These are phyloP conservation scores for Rhinophrynus dorsalis DNA, from an alignment of 2,797 vertebrate species.

Conservation along the genomic window DNA sequence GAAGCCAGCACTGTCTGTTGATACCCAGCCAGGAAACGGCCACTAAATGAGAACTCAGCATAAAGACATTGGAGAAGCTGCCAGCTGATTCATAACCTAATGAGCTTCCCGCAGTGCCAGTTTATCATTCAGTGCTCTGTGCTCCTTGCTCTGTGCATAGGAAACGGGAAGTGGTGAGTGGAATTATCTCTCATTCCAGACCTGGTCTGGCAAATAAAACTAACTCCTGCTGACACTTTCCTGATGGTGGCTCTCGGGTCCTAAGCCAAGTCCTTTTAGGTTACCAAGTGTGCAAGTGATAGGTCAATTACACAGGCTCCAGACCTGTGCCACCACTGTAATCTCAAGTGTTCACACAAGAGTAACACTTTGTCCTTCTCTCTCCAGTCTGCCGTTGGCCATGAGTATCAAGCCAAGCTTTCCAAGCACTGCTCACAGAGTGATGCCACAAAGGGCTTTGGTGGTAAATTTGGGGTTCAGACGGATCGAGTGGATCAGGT, in stretches of 20 bases:
- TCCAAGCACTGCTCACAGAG: slow-evolving; percentile 94
- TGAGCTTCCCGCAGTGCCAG: not conserved
- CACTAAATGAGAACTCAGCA: not conserved
- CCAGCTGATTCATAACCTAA: slow-evolving; percentile 2
- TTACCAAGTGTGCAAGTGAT: not conserved
- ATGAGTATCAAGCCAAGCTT: slow-evolving; percentile 89
- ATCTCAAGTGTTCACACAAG: too few species aligned
- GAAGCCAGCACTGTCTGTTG: not conserved
- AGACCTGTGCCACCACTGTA: too few species aligned
- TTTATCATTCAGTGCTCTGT: not conserved
- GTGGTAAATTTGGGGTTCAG: slow-evolving; percentile 92
- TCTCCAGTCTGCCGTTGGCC: slow-evolving; percentile 88
- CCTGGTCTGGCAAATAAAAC: slow-evolving; percentile 1
- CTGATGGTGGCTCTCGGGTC: not conserved
- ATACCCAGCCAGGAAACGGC: not conserved
- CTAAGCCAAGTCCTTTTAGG: not conserved
- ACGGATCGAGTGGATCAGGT: slow-evolving; percentile 93
- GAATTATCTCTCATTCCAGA: slow-evolving; percentile 13
- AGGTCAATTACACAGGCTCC: too few species aligned
- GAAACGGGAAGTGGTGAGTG: slow-evolving; percentile 38
- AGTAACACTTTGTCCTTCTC: slow-evolving; percentile 42
- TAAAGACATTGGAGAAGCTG: slow-evolving; percentile 4
- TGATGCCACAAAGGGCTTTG: slow-evolving; percentile 88
- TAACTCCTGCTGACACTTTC: not conserved
- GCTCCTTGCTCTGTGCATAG: not conserved